A percentile compares a stretch with the other conserved stretches of the same genome.
These are phyloP conservation scores for Suillia variegata DNA, from an alignment of 2,888 invertebrate species.

Conservation along the genomic window DNA sequence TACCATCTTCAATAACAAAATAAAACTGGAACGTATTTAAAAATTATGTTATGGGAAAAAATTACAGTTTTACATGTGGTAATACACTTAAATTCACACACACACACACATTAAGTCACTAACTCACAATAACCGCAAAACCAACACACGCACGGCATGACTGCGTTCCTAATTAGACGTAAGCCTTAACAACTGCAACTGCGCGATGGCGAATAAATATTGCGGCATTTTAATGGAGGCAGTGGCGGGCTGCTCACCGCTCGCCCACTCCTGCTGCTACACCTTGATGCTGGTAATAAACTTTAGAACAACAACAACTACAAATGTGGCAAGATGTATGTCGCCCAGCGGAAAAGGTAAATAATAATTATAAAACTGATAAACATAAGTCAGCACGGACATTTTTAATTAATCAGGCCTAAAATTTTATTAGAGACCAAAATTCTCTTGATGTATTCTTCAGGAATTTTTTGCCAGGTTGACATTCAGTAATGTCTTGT, in stretches of 20 bases:
- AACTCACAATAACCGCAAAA: neutral
- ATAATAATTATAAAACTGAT: neutral
- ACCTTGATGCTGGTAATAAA: constrained; percentile 29
- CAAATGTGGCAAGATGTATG: too few species aligned
- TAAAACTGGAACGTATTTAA: too few species aligned
- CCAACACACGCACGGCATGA: neutral
- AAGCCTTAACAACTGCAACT: neutral
- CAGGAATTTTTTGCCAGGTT: too few species aligned
- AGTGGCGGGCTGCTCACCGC: too few species aligned
- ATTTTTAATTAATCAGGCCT: too few species aligned
- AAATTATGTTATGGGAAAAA: too few species aligned
- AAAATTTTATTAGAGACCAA: too few species aligned
- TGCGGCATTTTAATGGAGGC: constrained; percentile 16
- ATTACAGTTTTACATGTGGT: too few species aligned
- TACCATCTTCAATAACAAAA: too few species aligned
- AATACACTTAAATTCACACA: too few species aligned
- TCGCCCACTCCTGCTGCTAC: constrained; percentile 28
- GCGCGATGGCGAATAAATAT: neutral
- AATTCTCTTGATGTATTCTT: too few species aligned
- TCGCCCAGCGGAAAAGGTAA: neutral
- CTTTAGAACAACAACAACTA: constrained; percentile 31
- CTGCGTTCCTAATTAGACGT: neutral
- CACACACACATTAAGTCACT: neutral
- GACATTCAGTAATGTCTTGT: too few species aligned
- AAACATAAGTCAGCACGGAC: neutral